Evolutionary conservation across 2,797 vertebrate species (phyloP), one percentile per base, ranked within the genome.

Genomic region (Coluber constrictor): DNA sequence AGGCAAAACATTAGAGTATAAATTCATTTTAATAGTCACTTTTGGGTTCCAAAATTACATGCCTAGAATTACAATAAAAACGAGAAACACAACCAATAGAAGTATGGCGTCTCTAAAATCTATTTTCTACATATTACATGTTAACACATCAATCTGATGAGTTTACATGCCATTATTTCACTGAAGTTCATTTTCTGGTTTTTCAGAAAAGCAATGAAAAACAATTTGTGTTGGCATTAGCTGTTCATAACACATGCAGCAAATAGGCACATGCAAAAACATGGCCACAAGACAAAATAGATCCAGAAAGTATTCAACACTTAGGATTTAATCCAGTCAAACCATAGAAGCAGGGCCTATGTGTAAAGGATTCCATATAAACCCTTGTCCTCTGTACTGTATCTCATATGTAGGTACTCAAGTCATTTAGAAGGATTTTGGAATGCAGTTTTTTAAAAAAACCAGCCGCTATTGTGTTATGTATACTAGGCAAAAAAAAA

Each of bases 191-290:
- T 95, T 96, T 97, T 91, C 97, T 97, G 96, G 94, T 97, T 95
- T 96, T 97, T 91, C 90, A 94, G 94, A 95, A 95, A 95, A 97
- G 96, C 96, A 95, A 91, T 93, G 94, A 95, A 93, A 95, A 93
- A 92, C 56, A 94, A 94, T 96, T 25, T 94, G 61, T 32, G 96
- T 91, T 96, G 97, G 93, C 94, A 95, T 95, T 47, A 97, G 95
- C 96, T 96, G 95, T 94, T 96, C 97, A 94, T 95, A 96, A 97
- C 96, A 95, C 97, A 97, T 97, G 97, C 97, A 97, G 97, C 94
- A 95, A 97, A 92, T 57, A 96, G 94, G 74, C 97, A 96, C 98
- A 97, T 97, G 97, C 97, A 97, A 96, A 88, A 98, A 95, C 95
- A 92, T 96, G 96, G 96, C 97, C 97, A 97, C 96, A 70, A 94